Percentiles rank a stretch among this genome's conserved stretches.
phyloP scores from a whole-genome alignment of 1,140 invertebrate species.

The Drosophila gunungcola region DNA sequence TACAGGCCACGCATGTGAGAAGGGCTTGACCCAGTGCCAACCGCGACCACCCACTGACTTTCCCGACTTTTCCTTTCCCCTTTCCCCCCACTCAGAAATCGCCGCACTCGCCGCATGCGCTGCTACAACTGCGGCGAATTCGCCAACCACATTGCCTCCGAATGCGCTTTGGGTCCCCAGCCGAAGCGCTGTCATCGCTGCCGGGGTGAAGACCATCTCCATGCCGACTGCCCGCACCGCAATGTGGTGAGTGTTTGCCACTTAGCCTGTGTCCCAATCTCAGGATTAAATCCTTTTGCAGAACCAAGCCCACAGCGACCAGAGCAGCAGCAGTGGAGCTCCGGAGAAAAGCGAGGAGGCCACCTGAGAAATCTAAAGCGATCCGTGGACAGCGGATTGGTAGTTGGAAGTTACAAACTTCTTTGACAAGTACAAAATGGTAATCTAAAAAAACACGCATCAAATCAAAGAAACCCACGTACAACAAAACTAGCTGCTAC shows the following conservation, averaged over 20 bases:
- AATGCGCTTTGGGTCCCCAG: slow-evolving; percentile 93
- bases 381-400: slow-evolving; percentile 1
- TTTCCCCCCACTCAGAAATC: slow-evolving; percentile 86
- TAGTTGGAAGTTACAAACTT: slow-evolving; percentile 71
- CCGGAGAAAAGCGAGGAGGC: slow-evolving; percentile 26
- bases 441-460: slow-evolving; percentile 50
- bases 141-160: slow-evolving; percentile 95
- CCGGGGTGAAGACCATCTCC: slow-evolving; percentile 93
- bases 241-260: slow-evolving; percentile 53
- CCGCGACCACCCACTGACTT: not conserved
- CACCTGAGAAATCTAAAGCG: not conserved
- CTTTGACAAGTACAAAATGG: slow-evolving; percentile 54
- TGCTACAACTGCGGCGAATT: slow-evolving; percentile 97
- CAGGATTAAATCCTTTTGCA: slow-evolving; percentile 10
- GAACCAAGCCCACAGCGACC: slow-evolving; percentile 52
- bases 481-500: slow-evolving; percentile 53
- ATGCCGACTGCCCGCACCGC: slow-evolving; percentile 91
- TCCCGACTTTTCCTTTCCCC: not conserved
- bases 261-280: not conserved
- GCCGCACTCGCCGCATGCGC: slow-evolving; percentile 93
- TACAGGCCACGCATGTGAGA: slow-evolving; percentile 87
- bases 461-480: slow-evolving; percentile 72
- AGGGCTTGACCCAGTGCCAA: not conserved
- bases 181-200: slow-evolving; percentile 95
- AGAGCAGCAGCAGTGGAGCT: slow-evolving; percentile 42